phyloP scores from a whole-genome alignment of 2,888 invertebrate species.

The Chrysomela aeneicollis region DNA sequence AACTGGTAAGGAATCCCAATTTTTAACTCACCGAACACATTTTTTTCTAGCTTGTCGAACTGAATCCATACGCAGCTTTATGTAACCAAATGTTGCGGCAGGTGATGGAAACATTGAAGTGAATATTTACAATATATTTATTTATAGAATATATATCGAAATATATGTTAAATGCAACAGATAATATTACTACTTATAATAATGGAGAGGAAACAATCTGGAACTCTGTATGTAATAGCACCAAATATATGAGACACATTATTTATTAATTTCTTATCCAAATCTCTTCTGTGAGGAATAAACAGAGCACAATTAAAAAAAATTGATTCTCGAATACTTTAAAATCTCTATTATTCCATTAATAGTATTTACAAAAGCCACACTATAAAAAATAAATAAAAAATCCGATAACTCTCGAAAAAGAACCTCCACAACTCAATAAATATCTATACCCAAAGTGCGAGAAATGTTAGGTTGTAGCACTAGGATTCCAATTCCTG shows the following conservation, averaged over 20 bases:
- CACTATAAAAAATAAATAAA: constrained; percentile 29
- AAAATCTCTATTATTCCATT: constrained; percentile 13
- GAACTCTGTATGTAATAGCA: constrained; percentile 25
- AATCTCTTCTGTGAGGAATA: constrained; percentile 17
- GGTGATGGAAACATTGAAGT: constrained; percentile 67
- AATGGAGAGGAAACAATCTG: constrained; percentile 23
- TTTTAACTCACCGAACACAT: background rate
- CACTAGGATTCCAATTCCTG: constrained; percentile 61
- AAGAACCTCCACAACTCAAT: background rate
- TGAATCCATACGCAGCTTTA: constrained; percentile 94
- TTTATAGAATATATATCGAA: constrained; percentile 42
- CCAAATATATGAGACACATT: constrained; percentile 27
- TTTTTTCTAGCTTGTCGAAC: constrained; percentile 74
- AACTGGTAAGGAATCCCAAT: too few relatives aligned
- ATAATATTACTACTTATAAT: constrained; percentile 20
- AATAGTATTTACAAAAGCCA: constrained; percentile 20
- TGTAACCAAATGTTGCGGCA: constrained; percentile 93
- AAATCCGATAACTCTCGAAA: constrained; percentile 12
- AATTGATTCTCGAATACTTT: constrained; percentile 4
- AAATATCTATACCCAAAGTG: background rate
- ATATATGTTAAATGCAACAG: constrained; percentile 40
- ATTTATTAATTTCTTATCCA: background rate
- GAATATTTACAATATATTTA: constrained; percentile 46
- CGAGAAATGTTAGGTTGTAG: background rate
- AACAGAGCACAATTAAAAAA: constrained; percentile 5